These are phyloP conservation scores for Drosophila guanche DNA, from an alignment of 1,140 invertebrate species.

Conservation along the genomic window DNA sequence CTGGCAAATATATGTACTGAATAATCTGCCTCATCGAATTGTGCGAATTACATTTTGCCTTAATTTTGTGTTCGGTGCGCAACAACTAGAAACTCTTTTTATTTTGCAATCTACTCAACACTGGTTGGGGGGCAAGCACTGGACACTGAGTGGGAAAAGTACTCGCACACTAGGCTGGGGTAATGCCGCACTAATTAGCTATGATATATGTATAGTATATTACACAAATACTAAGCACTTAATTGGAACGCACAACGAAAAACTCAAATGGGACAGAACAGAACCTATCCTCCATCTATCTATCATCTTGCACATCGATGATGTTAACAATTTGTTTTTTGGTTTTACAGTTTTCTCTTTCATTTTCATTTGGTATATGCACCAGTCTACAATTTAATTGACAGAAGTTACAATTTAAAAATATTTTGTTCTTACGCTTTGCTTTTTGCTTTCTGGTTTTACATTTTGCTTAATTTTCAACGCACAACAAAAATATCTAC, in stretches of 20 bases:
- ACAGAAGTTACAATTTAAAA: constrained; percentile 83
- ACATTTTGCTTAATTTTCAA: constrained; percentile 22
- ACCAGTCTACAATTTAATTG: constrained; percentile 84
- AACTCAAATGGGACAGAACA: constrained; percentile 34
- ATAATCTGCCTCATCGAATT: constrained; percentile 36
- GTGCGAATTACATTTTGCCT: constrained; percentile 46
- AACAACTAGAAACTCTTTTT: constrained; percentile 54
- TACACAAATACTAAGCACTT: constrained; percentile 53
- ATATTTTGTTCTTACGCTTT: constrained; percentile 35
- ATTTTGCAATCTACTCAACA: constrained; percentile 59
- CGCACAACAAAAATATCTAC: constrained; percentile 64
- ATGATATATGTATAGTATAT: constrained; percentile 39
- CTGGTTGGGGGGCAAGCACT: constrained; percentile 41
- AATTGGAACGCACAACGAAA: constrained; percentile 50
- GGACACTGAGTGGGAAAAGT: constrained; percentile 53
- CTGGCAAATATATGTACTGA: constrained; percentile 19
- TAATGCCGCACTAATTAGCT: constrained; percentile 36
- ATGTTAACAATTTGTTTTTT: constrained; percentile 34
- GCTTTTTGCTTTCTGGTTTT: constrained; percentile 9
- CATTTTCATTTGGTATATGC: constrained; percentile 60
- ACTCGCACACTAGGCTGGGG: constrained; percentile 22
- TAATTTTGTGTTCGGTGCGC: constrained; percentile 54
- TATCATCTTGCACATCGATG: constrained; percentile 44
- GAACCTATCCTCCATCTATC: constrained; percentile 12
- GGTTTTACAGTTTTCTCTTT: constrained; percentile 33